These are phyloP conservation scores for Lepeophtheirus nordmannii DNA, from an alignment of 2,888 invertebrate genomes.

Conservation along the genomic window DNA sequence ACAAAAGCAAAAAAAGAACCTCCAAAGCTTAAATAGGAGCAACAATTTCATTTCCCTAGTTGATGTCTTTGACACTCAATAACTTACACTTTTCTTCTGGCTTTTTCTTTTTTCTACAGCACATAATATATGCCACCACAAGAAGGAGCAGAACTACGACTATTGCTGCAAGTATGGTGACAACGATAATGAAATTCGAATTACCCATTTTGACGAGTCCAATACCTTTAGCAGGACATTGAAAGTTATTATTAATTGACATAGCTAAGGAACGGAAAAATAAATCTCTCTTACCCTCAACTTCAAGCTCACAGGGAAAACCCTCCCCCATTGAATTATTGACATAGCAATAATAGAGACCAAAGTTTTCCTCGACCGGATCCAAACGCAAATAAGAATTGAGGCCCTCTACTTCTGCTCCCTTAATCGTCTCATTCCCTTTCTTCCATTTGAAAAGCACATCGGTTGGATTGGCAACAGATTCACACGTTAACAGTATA, in stretches of 20 bases:
- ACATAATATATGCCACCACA: conserved; percentile 66
- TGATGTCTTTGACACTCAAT: not conserved
- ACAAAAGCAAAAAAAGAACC: not conserved
- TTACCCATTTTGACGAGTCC: conserved; percentile 41
- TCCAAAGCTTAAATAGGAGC: not conserved
- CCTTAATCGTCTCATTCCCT: conserved; percentile 57
- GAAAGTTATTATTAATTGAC: not conserved
- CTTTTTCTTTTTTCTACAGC: conserved; percentile 64
- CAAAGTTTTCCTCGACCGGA: conserved; percentile 44
- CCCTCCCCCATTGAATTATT: conserved; percentile 62
- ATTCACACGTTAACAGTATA: conserved; percentile 61
- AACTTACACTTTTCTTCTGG: conserved; percentile 63
- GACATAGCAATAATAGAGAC: conserved; percentile 68
- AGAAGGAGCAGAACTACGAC: conserved; percentile 57
- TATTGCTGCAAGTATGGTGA: conserved; percentile 50
- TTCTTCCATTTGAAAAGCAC: conserved; percentile 57
- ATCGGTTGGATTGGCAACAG: conserved; percentile 59
- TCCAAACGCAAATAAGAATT: conserved; percentile 49
- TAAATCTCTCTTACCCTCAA: conserved; percentile 38
- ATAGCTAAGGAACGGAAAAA: not conserved
- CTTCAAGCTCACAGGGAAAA: conserved; percentile 40
- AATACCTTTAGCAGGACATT: not conserved
- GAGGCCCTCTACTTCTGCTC: conserved; percentile 45
- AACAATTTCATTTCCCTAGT: not conserved
- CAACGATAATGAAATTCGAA: conserved; percentile 58